Evolutionary conservation across 2,797 vertebrate genomes (phyloP).

Genomic region (Setipinna tenuifilis): DNA sequence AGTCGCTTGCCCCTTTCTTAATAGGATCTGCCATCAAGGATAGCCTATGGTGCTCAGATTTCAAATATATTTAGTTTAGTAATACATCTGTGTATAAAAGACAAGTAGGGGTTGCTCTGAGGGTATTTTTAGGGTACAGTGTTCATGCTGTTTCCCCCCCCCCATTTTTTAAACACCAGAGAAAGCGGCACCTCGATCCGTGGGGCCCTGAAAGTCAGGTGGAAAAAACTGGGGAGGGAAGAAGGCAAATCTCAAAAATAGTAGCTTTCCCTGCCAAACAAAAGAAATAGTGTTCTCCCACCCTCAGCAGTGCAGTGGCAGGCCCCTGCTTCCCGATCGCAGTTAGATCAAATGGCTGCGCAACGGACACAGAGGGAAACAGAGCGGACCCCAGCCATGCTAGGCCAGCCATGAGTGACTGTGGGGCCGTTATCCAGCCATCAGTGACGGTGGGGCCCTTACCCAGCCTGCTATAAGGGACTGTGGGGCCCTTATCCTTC

Average conservation of each 20-base stretch:
- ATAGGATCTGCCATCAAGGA: neutral
- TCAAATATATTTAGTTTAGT: slow-evolving; percentile 7
- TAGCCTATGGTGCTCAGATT: neutral
- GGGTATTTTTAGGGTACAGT: slow-evolving; percentile 5
- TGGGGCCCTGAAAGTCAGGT: slow-evolving; percentile 10
- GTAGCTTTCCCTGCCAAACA: neutral
- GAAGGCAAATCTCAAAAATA: slow-evolving; percentile 16
- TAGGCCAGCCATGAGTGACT: slow-evolving; percentile 13
- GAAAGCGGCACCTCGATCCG: neutral
- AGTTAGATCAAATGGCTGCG: slow-evolving; percentile 16
- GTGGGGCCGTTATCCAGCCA: neutral
- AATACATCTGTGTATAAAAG: slow-evolving; percentile 12
- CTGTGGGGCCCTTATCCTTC: no score
- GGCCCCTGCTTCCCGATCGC: slow-evolving; percentile 9
- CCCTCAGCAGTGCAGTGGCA: neutral
- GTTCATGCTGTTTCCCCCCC: neutral
- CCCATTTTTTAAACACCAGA: neutral
- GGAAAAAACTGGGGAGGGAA: neutral
- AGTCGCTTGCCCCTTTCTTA: neutral
- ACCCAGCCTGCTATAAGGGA: no score
- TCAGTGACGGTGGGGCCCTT: no score
- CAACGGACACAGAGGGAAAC: slow-evolving; percentile 14
- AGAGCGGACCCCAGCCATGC: slow-evolving; percentile 2
- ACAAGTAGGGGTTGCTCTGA: neutral
- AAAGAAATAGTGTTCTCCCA: slow-evolving; percentile 18